Evolutionary conservation across 2,113 vertebrate genomes (phyloP).

Genomic region (Tragulus kanchil): DNA sequence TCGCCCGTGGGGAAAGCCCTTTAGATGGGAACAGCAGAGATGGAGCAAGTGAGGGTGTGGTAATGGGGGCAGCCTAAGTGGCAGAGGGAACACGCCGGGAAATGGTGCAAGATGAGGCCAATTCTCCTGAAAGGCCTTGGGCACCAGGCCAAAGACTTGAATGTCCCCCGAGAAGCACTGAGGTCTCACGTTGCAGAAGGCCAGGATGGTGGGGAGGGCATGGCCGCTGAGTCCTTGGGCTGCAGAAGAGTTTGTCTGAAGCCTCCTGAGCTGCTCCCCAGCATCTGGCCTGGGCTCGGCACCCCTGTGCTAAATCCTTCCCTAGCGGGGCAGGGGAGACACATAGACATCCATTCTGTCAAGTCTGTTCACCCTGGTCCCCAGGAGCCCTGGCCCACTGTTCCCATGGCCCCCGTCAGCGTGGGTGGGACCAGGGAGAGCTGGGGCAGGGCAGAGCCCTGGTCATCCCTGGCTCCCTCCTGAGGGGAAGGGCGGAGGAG

Average conservation of each 20-base stretch:
- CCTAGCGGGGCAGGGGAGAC: not conserved
- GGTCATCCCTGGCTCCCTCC: not conserved
- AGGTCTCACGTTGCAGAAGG: not conserved
- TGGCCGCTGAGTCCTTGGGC: too few relatives aligned
- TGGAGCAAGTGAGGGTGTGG: not conserved
- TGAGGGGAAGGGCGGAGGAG: not conserved
- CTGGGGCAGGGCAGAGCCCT: not conserved
- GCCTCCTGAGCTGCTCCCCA: not conserved
- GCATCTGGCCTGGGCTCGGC: not conserved
- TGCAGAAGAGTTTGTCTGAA: not conserved
- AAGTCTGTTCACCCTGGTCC: not conserved
- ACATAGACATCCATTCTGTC: not conserved
- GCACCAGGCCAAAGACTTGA: not conserved
- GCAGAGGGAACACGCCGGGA: too few relatives aligned
- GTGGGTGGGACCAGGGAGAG: not conserved
- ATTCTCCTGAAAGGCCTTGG: not conserved
- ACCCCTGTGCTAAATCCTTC: not conserved
- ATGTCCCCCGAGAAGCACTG: not conserved
- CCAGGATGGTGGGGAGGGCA: accelerated
- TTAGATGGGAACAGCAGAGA: not conserved
- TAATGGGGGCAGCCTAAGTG: too few relatives aligned
- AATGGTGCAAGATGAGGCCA: too few relatives aligned
- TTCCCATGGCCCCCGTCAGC: slow-evolving; percentile 67
- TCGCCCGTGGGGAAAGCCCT: not conserved
- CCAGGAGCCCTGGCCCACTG: slow-evolving; percentile 25